Conservation (phyloP, 2,113 vertebrate species). For the Sciurus niger region DNA sequence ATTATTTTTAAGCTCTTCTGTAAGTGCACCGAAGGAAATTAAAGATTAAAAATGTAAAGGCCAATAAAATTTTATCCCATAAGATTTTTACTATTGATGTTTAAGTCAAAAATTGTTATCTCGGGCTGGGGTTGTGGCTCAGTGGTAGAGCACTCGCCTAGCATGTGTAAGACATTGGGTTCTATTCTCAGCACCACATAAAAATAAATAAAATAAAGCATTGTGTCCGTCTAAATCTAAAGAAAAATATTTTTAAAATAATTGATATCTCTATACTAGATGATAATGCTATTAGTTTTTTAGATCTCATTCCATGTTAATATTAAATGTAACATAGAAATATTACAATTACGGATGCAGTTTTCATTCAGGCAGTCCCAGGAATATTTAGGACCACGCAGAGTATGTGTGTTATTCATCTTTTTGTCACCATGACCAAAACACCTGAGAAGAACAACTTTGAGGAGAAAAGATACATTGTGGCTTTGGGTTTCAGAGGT, state of each 20-base stretch:
- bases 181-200: no score
- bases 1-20: constrained; percentile 59
- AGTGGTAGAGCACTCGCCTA: no score
- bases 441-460: no score
- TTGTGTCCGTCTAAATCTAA: no score
- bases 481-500: no score
- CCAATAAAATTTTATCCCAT: not conserved
- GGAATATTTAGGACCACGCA: not conserved
- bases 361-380: not conserved
- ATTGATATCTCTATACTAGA: constrained; percentile 13
- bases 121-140: not conserved
- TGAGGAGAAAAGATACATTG: no score
- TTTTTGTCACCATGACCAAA: no score
- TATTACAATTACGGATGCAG: not conserved
- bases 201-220: no score
- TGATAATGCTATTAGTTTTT: constrained; percentile 12
- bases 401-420: not conserved
- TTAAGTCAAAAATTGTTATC: constrained; percentile 39
- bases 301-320: not conserved
- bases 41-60: not conserved
- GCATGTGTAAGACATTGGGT: no score
- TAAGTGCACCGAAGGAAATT: constrained; percentile 25
- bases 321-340: not conserved
- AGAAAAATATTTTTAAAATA: no score
- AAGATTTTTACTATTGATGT: constrained; percentile 52